Percentiles rank a stretch among this genome's conserved stretches.
Conservation (phyloP, 2,888 invertebrate species). For the Eueremaeus valkanovi region DNA sequence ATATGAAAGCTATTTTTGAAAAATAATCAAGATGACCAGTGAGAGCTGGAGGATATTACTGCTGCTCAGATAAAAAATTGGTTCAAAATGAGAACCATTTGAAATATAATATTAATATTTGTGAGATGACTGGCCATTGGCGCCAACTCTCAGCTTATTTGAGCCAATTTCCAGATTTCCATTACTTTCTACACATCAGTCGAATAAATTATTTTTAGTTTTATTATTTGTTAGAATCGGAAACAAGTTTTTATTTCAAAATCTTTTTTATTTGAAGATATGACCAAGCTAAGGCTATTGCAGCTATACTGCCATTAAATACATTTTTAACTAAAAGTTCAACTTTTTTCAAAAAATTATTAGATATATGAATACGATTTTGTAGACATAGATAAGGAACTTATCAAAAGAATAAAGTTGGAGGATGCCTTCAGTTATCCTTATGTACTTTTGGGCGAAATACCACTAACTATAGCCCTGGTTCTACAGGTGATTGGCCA, state of each 20-base stretch:
- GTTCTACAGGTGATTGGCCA: too few relatives aligned
- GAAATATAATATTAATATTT: neutral
- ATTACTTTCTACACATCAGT: conserved; percentile 14
- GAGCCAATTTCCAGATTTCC: neutral
- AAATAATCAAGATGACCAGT: neutral
- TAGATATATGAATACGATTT: too few relatives aligned
- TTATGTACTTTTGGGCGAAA: too few relatives aligned
- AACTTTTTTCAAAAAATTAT: too few relatives aligned
- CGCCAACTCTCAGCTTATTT: conserved; percentile 2
- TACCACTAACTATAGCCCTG: too few relatives aligned
- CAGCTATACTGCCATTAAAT: too few relatives aligned
- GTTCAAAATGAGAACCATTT: conserved; percentile 4
- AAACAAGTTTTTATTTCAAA: conserved; percentile 17
- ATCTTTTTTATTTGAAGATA: too few relatives aligned
- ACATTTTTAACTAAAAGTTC: too few relatives aligned
- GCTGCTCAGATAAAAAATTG: neutral
- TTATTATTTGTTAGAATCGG: neutral
- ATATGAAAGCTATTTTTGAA: neutral
- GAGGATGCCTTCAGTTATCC: too few relatives aligned
- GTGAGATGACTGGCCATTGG: conserved; percentile 7
- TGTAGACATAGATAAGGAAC: too few relatives aligned
- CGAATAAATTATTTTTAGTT: neutral
- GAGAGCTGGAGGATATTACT: neutral
- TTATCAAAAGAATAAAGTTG: too few relatives aligned
- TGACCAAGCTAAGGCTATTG: too few relatives aligned